These are phyloP conservation scores for Ceriagrion tenellum DNA, from an alignment of 2,888 invertebrate species.

Conservation along the genomic window DNA sequence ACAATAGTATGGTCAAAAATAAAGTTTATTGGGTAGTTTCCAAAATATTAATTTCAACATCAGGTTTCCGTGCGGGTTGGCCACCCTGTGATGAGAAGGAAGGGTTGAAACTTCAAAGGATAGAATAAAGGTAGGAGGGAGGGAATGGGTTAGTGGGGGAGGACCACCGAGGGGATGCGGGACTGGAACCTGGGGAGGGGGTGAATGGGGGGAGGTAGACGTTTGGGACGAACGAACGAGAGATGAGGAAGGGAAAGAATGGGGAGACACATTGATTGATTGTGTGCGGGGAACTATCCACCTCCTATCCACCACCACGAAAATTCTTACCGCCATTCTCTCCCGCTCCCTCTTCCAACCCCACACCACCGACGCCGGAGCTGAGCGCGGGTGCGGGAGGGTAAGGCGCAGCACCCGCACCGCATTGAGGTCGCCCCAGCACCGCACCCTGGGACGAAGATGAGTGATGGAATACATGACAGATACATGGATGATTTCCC, in stretches of 20 bases:
- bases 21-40: too few species aligned
- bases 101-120: too few species aligned
- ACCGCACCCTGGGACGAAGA: neutral
- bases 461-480: conserved; percentile 52
- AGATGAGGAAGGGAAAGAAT: neutral
- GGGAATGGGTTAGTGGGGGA: too few species aligned
- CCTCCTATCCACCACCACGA: neutral
- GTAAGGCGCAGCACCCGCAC: neutral
- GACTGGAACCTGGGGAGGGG: too few species aligned
- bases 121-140: too few species aligned
- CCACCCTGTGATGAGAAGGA: too few species aligned
- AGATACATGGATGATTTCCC: conserved; percentile 32
- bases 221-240: neutral
- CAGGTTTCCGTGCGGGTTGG: too few species aligned
- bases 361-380: neutral
- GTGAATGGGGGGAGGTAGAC: too few species aligned
- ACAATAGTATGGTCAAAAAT: too few species aligned
- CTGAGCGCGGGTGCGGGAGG: neutral
- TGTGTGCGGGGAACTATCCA: neutral
- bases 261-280: conserved; percentile 52
- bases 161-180: too few species aligned
- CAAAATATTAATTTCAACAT: too few species aligned
- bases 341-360: neutral
- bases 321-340: neutral
- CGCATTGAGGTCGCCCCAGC: conserved; percentile 2